These are phyloP conservation scores for Monomorium pharaonis DNA, from an alignment of 1,140 invertebrate genomes.

Conservation along the genomic window DNA sequence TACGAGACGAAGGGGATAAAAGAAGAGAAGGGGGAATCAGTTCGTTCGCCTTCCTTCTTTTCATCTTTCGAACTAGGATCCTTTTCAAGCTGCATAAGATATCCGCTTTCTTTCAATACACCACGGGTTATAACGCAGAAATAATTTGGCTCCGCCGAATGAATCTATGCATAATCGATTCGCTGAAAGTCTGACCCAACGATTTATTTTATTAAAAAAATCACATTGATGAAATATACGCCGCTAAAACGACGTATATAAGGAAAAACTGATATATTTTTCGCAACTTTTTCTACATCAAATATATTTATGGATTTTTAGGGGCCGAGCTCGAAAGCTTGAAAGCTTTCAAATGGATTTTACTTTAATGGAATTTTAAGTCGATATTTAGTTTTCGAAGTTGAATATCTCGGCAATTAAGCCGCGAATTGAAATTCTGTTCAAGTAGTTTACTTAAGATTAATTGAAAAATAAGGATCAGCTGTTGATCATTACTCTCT, in stretches of 20 bases:
- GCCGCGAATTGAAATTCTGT: background rate
- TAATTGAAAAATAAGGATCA: background rate
- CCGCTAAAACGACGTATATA: background rate
- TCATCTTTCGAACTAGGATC: conserved; percentile 30
- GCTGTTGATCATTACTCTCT: background rate
- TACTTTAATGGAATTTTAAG: conserved; percentile 10
- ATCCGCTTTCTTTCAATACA: conserved; percentile 35
- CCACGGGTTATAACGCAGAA: conserved; percentile 24
- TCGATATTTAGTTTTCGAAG: conserved; percentile 29
- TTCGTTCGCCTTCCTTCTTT: conserved; percentile 26
- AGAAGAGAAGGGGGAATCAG: background rate
- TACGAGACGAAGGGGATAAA: background rate
- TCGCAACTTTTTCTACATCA: background rate
- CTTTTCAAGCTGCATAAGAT: conserved; percentile 47
- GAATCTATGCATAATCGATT: conserved; percentile 43
- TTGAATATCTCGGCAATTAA: background rate
- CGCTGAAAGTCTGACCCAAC: background rate
- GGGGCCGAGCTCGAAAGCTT: background rate
- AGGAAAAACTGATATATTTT: background rate
- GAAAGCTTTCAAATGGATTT: background rate
- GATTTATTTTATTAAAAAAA: background rate
- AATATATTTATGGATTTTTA: background rate
- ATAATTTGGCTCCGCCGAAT: conserved; percentile 31
- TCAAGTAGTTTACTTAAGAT: background rate
- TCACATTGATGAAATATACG: background rate